Conservation (phyloP, 2,113 vertebrate genomes). For the Helogale parvula region DNA sequence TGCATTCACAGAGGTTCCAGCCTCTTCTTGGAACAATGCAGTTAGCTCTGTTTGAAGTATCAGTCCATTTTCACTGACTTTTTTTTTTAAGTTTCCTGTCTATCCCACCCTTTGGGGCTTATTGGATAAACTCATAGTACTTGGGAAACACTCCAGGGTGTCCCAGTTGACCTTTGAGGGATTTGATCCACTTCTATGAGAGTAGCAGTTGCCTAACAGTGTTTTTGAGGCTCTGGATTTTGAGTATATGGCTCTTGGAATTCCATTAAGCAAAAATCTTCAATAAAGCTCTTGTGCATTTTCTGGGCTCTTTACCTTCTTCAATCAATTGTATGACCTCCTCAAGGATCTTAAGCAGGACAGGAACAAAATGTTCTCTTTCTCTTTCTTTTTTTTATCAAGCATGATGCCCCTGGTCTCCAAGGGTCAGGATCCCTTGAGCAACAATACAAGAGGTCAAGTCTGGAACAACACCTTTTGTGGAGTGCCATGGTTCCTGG, state of each 20-base stretch:
- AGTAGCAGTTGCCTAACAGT: not conserved
- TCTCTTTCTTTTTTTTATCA: not conserved
- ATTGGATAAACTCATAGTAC: not conserved
- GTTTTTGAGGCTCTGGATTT: not conserved
- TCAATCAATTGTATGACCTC: not conserved
- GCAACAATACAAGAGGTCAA: not conserved
- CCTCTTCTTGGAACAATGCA: not conserved
- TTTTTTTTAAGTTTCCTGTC: not conserved
- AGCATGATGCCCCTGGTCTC: not conserved
- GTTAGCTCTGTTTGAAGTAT: not conserved
- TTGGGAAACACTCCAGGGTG: not conserved
- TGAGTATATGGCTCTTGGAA: not conserved
- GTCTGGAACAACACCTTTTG: not conserved
- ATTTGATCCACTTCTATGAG: not conserved
- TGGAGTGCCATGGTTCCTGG: not conserved
- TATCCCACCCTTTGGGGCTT: not conserved
- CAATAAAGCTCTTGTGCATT: not conserved
- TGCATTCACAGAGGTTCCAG: not conserved
- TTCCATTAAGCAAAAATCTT: not conserved
- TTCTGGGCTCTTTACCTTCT: not conserved
- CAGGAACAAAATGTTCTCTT: not conserved
- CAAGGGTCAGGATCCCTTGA: not conserved
- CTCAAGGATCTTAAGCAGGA: not conserved
- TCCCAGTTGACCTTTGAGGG: not conserved
- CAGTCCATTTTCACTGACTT: not conserved